These are phyloP conservation scores for Aplodontia rufa DNA, from an alignment of 2,113 vertebrate species.

Conservation along the genomic window DNA sequence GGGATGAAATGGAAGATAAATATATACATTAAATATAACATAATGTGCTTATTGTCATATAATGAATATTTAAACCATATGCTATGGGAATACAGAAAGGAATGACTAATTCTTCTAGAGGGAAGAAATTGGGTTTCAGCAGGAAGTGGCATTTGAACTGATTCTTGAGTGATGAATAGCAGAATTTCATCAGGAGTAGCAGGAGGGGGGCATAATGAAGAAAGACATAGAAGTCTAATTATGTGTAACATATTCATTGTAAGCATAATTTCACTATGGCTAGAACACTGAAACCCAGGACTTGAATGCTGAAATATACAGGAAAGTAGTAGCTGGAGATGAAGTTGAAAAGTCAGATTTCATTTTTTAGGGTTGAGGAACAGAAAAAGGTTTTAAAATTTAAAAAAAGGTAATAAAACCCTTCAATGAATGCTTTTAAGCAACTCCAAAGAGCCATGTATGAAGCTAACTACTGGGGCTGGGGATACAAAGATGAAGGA, in stretches of 20 bases:
- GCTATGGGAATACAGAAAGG: neutral
- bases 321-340: neutral
- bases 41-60: neutral
- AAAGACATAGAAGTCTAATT: neutral
- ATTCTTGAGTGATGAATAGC: neutral
- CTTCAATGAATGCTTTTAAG: neutral
- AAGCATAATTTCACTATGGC: neutral
- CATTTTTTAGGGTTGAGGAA: neutral
- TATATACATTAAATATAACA: neutral
- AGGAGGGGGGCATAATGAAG: neutral
- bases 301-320: neutral
- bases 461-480: neutral
- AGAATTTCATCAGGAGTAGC: neutral
- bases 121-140: conserved; percentile 32
- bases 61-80: conserved; percentile 34
- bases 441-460: neutral
- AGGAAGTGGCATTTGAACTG: neutral
- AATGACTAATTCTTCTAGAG: neutral
- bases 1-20: neutral
- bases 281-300: neutral
- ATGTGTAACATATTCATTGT: neutral
- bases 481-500: neutral
- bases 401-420: neutral
- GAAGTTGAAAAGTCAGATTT: neutral
- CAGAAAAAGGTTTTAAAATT: neutral